These are phyloP conservation scores for Leucozona laternaria DNA, from an alignment of 2,888 invertebrate species.

Conservation along the genomic window DNA sequence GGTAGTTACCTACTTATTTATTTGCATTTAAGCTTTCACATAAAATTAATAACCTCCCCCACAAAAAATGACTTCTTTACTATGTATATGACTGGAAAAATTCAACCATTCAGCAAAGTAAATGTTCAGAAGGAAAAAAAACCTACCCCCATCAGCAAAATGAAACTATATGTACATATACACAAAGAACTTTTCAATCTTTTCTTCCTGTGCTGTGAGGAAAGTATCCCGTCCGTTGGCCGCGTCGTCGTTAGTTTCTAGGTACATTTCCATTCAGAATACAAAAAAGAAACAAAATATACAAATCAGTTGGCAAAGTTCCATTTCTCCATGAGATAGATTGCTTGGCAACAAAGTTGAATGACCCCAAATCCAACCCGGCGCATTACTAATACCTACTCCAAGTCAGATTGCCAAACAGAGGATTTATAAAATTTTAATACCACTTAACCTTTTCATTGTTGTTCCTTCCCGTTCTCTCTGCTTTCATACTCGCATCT, in stretches of 20 bases:
- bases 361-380: conserved; percentile 44
- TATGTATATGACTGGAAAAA: conserved; percentile 20
- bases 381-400: neutral
- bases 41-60: conserved; percentile 15
- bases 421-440: conserved; percentile 38
- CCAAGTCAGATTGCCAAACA: conserved; percentile 38
- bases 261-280: conserved; percentile 17
- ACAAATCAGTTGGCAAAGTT: conserved; percentile 44
- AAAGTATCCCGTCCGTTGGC: conserved; percentile 29
- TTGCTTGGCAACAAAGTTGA: conserved; percentile 58
- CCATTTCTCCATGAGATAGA: conserved; percentile 33
- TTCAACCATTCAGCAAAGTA: conserved; percentile 39
- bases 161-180: too few relatives aligned
- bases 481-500: neutral
- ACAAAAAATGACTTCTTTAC: conserved; percentile 34
- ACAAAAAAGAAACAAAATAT: conserved; percentile 7
- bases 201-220: neutral
- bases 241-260: conserved; percentile 25
- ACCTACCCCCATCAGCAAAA: conserved; percentile 17
- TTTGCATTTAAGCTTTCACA: conserved; percentile 16
- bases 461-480: neutral
- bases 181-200: conserved; percentile 29
- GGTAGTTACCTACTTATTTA: neutral
- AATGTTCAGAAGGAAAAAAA: conserved; percentile 25
- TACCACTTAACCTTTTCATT: conserved; percentile 61